Evolutionary conservation across 2,797 vertebrate genomes (phyloP).

Genomic region (Gorsachius magnificus): DNA sequence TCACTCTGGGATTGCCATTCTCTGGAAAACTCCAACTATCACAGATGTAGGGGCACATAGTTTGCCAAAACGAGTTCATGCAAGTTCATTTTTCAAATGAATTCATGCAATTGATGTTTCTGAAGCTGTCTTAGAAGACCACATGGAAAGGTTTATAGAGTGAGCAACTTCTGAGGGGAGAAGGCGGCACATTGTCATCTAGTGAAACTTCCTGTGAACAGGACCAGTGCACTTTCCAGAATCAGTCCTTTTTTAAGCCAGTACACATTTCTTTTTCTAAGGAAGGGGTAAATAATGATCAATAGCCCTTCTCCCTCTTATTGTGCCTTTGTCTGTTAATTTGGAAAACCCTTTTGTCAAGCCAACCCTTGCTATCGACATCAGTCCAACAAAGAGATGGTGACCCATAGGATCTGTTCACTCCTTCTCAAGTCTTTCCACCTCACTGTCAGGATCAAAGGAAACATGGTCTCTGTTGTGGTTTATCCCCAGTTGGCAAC

Average conservation of each 20-base stretch:
- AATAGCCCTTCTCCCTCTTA: not conserved
- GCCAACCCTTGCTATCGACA: not conserved
- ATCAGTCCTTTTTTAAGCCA: not conserved
- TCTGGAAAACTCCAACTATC: not conserved
- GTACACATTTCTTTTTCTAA: not conserved
- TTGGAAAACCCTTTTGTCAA: not conserved
- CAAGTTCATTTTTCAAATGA: not conserved
- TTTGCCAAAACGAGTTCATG: not conserved
- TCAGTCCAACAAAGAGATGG: not conserved
- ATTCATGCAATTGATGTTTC: not conserved
- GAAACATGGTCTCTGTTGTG: too few relatives aligned
- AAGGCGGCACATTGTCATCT: not conserved
- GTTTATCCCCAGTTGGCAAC: too few relatives aligned
- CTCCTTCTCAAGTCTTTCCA: not conserved
- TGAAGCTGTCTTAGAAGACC: not conserved
- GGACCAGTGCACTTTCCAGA: not conserved
- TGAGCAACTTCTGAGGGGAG: not conserved
- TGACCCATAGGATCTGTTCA: not conserved
- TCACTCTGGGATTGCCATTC: not conserved
- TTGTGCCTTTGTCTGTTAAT: not conserved
- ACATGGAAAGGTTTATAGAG: not conserved
- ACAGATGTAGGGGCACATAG: not conserved
- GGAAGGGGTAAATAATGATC: not conserved
- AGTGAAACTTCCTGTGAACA: not conserved
- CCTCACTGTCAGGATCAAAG: not conserved